These are phyloP conservation scores for Phoxinus dragarum DNA, from an alignment of 2,797 vertebrate genomes.

Conservation along the genomic window DNA sequence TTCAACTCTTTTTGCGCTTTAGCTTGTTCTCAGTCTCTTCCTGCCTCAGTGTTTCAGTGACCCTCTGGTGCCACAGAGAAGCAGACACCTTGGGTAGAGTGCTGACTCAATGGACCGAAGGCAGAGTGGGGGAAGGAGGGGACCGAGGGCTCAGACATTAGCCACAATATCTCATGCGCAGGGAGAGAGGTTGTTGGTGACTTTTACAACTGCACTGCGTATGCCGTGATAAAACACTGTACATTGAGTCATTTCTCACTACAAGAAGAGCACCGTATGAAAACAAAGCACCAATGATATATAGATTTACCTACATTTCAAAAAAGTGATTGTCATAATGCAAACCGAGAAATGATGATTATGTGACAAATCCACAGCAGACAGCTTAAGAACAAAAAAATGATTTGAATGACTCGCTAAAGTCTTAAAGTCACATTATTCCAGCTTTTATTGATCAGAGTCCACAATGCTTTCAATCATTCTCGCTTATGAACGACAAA, in stretches of 20 bases:
- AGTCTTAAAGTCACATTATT: not conserved
- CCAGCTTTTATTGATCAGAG: not conserved
- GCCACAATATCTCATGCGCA: constrained; percentile 74
- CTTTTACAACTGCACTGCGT: constrained; percentile 76
- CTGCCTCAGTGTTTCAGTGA: constrained; percentile 46
- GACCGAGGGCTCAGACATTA: constrained; percentile 75
- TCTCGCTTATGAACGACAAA: constrained; percentile 5
- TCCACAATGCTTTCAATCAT: constrained; percentile 8
- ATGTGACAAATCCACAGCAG: not conserved
- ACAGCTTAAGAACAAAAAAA: not conserved
- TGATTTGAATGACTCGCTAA: not conserved
- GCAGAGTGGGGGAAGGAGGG: constrained; percentile 60
- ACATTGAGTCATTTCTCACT: not conserved
- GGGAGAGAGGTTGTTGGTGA: constrained; percentile 81
- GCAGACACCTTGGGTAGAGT: constrained; percentile 83
- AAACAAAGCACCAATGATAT: not conserved
- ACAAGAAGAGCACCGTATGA: not conserved
- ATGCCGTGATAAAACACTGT: constrained; percentile 8
- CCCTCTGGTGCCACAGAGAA: constrained; percentile 73
- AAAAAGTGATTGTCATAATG: not conserved
- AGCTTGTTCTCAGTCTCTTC: not conserved
- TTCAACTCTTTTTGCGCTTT: not conserved
- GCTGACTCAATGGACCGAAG: constrained; percentile 82
- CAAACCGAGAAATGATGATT: not conserved
- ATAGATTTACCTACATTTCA: not conserved